Base-by-base conservation (phyloP, 2,888 invertebrate species). In the Folsomia candida region DNA sequence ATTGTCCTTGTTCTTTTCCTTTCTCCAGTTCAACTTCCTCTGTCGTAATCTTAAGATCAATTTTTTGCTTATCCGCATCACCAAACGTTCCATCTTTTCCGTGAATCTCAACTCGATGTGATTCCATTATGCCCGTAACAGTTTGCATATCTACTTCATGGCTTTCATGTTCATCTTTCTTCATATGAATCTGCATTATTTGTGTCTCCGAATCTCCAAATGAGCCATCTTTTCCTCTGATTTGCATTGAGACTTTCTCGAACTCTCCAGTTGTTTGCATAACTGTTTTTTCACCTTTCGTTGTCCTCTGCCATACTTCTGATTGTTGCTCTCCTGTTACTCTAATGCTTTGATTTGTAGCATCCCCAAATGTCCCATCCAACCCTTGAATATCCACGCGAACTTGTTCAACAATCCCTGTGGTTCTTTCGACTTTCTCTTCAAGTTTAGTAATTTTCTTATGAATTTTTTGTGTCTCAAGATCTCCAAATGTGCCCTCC, bases 141-240 rank as follows among this genome's bases (percentile, higher is more conserved):
- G 59, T 11, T n/a, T 14, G 27, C 11, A 24, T n/a, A 9, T 26
- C 47, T 47, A 2, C 60, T 3, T 3, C 27, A 18, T 54, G 18
- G 58, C 11, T 25, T 9, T 25, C 37, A 51, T 71, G 59, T 26
- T 37, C 70, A 59, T 51, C 25, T 69, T 69, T 69, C 28, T 69
- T 24, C 54, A 14, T 24, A 18, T 18, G 27, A 57, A 26, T 57
- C n/a, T 37, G 67, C 2, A 27, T 24, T 2, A 63, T 51, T 18
- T 24, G 20, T 28, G 54, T 37, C 54, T 54, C 22, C 25, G 11
- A 4, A 28, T 3, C 20, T 9, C 20, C n/a, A 20, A 18, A 58
- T 14, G 14, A 14, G 20, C 20, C 24, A 14, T 18, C 58, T 58
- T 9, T 9, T 9, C 20, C 58, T 58, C 58, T 22, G 9, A 20